phyloP scores from a whole-genome alignment of 2,113 vertebrate species.

The Nicator chloris region DNA sequence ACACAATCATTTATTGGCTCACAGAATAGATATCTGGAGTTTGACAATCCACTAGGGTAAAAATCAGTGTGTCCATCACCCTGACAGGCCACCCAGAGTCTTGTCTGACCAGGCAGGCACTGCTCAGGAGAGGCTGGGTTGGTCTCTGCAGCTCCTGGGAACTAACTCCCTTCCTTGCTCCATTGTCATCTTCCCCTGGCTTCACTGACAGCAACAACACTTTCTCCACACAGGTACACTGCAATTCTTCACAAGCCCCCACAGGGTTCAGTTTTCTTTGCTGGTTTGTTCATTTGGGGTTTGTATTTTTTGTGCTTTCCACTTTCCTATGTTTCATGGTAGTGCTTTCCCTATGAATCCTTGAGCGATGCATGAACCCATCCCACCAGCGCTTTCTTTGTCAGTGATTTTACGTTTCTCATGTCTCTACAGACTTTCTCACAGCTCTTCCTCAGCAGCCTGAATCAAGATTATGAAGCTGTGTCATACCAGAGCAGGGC shows the following conservation, averaged over 20 bases:
- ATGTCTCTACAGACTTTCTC: not conserved
- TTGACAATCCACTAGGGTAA: not conserved
- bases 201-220: fast-evolving
- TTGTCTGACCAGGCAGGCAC: not conserved
- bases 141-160: not conserved
- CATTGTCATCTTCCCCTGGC: not conserved
- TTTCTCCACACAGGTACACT: not conserved
- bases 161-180: not conserved
- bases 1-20: not conserved
- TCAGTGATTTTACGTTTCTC: not conserved
- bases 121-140: not conserved
- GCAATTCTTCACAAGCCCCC: not conserved
- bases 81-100: not conserved
- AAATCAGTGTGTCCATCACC: not conserved
- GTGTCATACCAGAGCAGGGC: not conserved
- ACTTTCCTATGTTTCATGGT: not conserved
- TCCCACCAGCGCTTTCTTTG: not conserved
- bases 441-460: not conserved
- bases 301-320: not conserved
- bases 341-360: not conserved
- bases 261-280: not conserved
- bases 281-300: not conserved
- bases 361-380: not conserved
- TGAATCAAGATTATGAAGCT: not conserved
- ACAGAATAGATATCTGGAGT: not conserved